A percentile compares a stretch with the other conserved stretches of the same genome.
Evolutionary conservation across 1,140 invertebrate genomes (phyloP).

Genomic region (Batillaria attramentaria): DNA sequence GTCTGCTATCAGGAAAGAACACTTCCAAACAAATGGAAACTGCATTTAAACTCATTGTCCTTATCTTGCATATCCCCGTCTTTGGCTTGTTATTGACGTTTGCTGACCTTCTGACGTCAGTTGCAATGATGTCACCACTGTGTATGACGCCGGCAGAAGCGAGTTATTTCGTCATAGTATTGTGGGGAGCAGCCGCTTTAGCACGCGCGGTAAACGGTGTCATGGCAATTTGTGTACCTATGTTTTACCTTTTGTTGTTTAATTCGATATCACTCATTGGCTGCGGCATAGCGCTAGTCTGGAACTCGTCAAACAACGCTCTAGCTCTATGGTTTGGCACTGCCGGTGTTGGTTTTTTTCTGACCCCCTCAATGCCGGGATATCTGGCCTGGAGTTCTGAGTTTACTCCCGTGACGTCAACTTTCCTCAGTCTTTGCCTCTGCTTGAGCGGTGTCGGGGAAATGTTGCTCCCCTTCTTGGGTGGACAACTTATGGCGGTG

Average conservation of each 20-base stretch:
- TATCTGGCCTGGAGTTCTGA: slow-evolving; percentile 34
- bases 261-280: slow-evolving; percentile 24
- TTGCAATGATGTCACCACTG: slow-evolving; percentile 19
- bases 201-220: slow-evolving; percentile 28
- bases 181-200: slow-evolving; percentile 31
- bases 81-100: slow-evolving; percentile 32
- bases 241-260: slow-evolving; percentile 10
- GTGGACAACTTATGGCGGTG: slow-evolving; percentile 10
- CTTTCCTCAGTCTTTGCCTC: slow-evolving; percentile 26
- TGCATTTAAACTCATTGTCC: slow-evolving; percentile 20
- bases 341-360: slow-evolving; percentile 30
- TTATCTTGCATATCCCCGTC: slow-evolving; percentile 33
- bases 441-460: slow-evolving; percentile 26
- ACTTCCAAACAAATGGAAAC: background rate
- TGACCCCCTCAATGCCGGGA: slow-evolving; percentile 28
- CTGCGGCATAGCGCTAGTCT: slow-evolving; percentile 6
- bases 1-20: background rate
- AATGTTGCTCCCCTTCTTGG: slow-evolving; percentile 34
- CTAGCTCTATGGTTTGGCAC: slow-evolving; percentile 36
- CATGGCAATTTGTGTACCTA: slow-evolving; percentile 22
- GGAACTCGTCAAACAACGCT: background rate
- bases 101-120: slow-evolving; percentile 30
- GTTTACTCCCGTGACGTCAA: slow-evolving; percentile 16
- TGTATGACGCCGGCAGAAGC: slow-evolving; percentile 27
- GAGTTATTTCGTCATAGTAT: slow-evolving; percentile 24